Evolutionary conservation across 2,113 vertebrate genomes (phyloP), one percentile per base, ranked within the genome.

Genomic region (Leptocoma aspasia): DNA sequence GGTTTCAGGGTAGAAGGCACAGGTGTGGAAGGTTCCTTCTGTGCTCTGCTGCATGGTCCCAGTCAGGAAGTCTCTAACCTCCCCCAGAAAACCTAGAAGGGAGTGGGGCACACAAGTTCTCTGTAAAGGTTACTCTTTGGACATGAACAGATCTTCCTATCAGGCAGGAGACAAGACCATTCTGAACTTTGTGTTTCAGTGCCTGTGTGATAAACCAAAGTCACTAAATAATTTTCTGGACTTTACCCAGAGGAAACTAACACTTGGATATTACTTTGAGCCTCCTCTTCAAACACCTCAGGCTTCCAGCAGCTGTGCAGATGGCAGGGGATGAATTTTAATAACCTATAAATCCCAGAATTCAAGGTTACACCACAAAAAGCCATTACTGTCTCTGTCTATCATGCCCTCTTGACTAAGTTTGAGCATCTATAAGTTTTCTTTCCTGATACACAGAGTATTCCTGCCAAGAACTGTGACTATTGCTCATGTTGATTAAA

Each of bases 381-480:
- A 44, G 4, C 7, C 9, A n/a, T 52, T 49, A 9, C 3, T 52
- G 3, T 53, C 13, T 4, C 66, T 49, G 12, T 60, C 15, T 52
- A 6, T 57, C 20, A 28, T 44, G 17, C 41, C 15, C 21, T 77
- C 54, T 66, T 64, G 45, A 41, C 27, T 80, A 53, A 56, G 8
- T 24, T 16, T 69, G n/a, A 60, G 5, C 17, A 41, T 69, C 66
- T 82, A 19, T 61, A 75, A 53, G 7, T 80, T 87, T 75, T 78
- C 37, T 75, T 80, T 70, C 59, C 31, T 0, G 0, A 33, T 73
- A 86, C 14, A 18, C n/a, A 15, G 13, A 73, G 1, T 24, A 37
- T 73, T 84, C 42, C 42, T 75, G 24, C 30, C 35, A 71, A 81
- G 60, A 86, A 18, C 30, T 64, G 30, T 70, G 35, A 57, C 75